phyloP scores from a whole-genome alignment of 2,888 invertebrate species.

The Acronicta aceris region DNA sequence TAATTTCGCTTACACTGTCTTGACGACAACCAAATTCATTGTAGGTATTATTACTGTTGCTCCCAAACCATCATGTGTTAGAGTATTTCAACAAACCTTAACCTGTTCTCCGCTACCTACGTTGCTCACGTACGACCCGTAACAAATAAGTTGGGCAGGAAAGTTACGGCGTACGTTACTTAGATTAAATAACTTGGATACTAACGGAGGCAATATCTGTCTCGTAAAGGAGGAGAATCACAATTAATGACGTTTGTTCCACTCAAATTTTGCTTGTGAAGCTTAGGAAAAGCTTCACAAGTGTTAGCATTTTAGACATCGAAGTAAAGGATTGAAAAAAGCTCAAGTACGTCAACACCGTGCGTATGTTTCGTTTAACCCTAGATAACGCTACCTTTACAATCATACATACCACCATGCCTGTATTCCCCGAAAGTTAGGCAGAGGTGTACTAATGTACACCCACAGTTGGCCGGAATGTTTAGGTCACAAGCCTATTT shows the following conservation, averaged over 20 bases:
- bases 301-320: background rate
- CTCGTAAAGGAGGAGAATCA: slow-evolving; percentile 47
- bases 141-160: slow-evolving; percentile 56
- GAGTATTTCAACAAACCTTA: slow-evolving; percentile 44
- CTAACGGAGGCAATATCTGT: slow-evolving; percentile 60
- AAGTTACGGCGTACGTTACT: slow-evolving; percentile 59
- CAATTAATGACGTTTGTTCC: slow-evolving; percentile 58
- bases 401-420: too few relatives aligned
- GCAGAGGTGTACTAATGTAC: too few relatives aligned
- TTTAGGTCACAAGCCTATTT: too few relatives aligned
- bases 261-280: slow-evolving; percentile 52
- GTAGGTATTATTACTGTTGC: slow-evolving; percentile 27
- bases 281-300: slow-evolving; percentile 17
- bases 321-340: background rate
- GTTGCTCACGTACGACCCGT: slow-evolving; percentile 51
- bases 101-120: slow-evolving; percentile 38
- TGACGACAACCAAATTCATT: background rate
- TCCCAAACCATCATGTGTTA: slow-evolving; percentile 25
- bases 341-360: too few relatives aligned
- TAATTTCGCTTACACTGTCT: background rate
- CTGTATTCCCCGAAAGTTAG: too few relatives aligned
- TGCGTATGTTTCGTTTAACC: too few relatives aligned
- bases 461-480: too few relatives aligned
- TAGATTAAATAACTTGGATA: slow-evolving; percentile 63
- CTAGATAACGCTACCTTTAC: too few relatives aligned